Base-by-base conservation (phyloP, 1,140 invertebrate genomes). In the Metaphire vulgaris region DNA sequence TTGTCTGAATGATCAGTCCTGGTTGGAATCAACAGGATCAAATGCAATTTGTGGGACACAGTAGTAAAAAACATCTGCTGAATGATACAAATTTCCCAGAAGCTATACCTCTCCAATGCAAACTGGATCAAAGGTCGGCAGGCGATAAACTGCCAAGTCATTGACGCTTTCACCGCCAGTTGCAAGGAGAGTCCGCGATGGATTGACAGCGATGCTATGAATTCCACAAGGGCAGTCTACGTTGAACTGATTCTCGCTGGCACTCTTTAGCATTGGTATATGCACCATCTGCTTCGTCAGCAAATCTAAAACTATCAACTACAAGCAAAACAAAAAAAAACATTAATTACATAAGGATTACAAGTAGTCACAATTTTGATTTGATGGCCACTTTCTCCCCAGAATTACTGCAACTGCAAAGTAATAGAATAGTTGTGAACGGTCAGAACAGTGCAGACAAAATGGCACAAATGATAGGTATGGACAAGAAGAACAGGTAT, bases 131-230 rank as follows among this genome's bases (percentile, higher is more conserved):
- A 98, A 87, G 0, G 94, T 96, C 32, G 96, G 96, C 80, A 98
- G 86, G 81, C 91, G 90, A 85, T 98, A 98, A 74, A 98, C 90
- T 67, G 94, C 95, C 80, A 98, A 90, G 87, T 98, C 95, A 82
- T 93, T 93, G 21, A 93, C 93, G 87, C 96, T 95, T 79, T 91
- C 89, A 31, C 92, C 95, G 6, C 94, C 95, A 0, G 96, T 97
- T n/a, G 94, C 94, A 71, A 98, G 85, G 77, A 97, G 88, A 65
- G 92, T 93, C 76, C 90, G 88, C 33, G 94, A 96, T n/a, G 95
- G 95, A 87, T 97, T 98, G 33, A 97, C 92, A 86, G 95, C 91
- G 79, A 98, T 91, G 74, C 93, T 91, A 88, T 98, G 95, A 80
- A 98, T 95, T 16, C 95, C 96, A 83, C 92, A 87, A 0, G 85